Evolutionary conservation across 37 sponge, comb jelly and placozoan species (phyloP), one percentile per base, ranked within the genome.

Genomic region (Oopsacas minuta): DNA sequence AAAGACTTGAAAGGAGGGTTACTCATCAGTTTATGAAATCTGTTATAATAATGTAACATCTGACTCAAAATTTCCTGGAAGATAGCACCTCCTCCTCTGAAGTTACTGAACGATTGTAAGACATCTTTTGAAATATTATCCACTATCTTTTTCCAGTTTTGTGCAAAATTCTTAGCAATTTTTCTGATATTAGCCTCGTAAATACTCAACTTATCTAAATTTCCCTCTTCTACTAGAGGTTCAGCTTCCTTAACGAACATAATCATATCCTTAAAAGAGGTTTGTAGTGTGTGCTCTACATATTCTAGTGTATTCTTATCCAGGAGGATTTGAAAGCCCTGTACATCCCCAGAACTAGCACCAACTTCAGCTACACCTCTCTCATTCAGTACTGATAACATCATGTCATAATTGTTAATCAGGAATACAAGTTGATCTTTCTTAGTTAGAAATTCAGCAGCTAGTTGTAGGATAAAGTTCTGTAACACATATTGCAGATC

Each of bases 371-470:
- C 83, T 25, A 38, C 38, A 1, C 36, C 36, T 51, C 90, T 82
- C 81, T 94, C 93, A 37, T 89, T 81, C 84, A 97, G 87, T 30
- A 98, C 99, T 36, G 88, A 82, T 35, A 98, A 81, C 89, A 98
- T 88, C 91, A 95, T 94, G 83, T 98, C 99, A 83, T 98, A 98
- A 89, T 98, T 98, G 89, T 98, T 98, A 86, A 98, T 98, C 82
- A 98, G 92, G 75, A 98, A 98, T 30, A 98, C 85, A 23, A 98
- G 89, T 86, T 98, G 99, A 28, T 98, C 99, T 82, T 93, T 95
- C 38, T 94, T 38, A 36, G 82, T 81, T 0, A 88, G 95, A 69
- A 98, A 98, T 87, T 98, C 99, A 8, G 99, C 95, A 0, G 99
- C 99, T 90, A 98, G 90, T 49, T 91, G 81, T 52, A 95, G 83